phyloP scores from a whole-genome alignment of 2,113 vertebrate species.

The Corythaixoides concolor region DNA sequence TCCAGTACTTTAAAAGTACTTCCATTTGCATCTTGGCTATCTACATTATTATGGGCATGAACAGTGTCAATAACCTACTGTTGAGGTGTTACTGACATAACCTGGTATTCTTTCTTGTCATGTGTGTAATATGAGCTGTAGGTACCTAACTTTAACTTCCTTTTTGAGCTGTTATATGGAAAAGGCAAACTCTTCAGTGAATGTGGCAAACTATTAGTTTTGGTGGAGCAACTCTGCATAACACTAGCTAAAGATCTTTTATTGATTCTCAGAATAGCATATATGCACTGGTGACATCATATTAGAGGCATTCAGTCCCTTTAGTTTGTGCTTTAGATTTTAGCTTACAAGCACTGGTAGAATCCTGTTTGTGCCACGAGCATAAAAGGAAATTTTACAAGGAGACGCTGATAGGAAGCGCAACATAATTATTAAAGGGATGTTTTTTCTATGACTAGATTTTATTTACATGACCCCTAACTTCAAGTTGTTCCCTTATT shows the following conservation, averaged over 20 bases:
- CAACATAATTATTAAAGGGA: neutral
- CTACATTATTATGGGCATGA: neutral
- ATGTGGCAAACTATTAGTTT: neutral
- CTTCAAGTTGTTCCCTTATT: neutral
- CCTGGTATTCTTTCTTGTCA: neutral
- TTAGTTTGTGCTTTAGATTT: neutral
- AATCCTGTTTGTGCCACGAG: neutral
- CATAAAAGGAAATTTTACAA: neutral
- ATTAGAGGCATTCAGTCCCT: neutral
- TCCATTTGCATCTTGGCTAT: neutral
- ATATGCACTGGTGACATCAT: neutral
- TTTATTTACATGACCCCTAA: constrained; percentile 1
- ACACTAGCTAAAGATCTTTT: neutral
- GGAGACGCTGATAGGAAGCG: neutral
- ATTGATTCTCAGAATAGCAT: neutral
- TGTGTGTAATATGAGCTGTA: neutral
- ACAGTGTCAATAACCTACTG: neutral
- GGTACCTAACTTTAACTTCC: neutral
- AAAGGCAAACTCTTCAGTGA: neutral
- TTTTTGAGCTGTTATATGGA: neutral
- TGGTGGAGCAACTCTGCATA: neutral
- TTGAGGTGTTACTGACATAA: neutral
- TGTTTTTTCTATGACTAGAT: neutral
- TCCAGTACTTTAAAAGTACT: neutral
- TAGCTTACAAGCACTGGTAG: neutral